These are phyloP conservation scores for Nephrotoma flavescens DNA, from an alignment of 2,888 invertebrate genomes.

Conservation along the genomic window DNA sequence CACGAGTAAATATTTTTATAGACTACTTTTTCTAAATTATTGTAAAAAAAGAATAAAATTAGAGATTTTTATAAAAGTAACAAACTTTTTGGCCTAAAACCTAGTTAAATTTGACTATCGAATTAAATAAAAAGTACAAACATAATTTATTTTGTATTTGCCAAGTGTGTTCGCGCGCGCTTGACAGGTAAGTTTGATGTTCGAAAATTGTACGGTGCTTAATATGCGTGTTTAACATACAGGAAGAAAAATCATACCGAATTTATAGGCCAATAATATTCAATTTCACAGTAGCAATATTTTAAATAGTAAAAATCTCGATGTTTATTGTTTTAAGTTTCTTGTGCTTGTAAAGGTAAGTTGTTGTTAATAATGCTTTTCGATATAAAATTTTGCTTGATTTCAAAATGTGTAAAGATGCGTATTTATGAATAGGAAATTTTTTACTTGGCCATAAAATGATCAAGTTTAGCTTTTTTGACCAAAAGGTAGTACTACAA, in stretches of 20 bases:
- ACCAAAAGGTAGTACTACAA: too few relatives aligned
- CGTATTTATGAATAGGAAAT: neutral
- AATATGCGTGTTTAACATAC: too few relatives aligned
- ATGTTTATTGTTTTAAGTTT: neutral
- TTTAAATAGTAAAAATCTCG: neutral
- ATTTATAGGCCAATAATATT: too few relatives aligned
- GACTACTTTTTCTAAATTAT: neutral
- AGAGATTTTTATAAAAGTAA: neutral
- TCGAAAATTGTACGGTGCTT: neutral
- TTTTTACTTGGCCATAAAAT: too few relatives aligned
- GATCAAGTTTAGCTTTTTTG: too few relatives aligned
- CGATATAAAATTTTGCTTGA: neutral
- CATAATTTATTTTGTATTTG: neutral
- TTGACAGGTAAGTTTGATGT: neutral
- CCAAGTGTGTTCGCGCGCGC: neutral
- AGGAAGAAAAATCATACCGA: too few relatives aligned
- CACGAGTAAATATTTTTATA: neutral
- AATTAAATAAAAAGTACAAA: neutral
- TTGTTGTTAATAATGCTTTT: neutral
- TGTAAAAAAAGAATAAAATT: neutral
- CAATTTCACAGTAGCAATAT: neutral
- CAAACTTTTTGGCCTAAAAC: neutral
- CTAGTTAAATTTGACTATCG: neutral
- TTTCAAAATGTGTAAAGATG: neutral
- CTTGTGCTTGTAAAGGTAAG: neutral